Percentiles rank a stretch among this genome's conserved stretches.
Evolutionary conservation across 2,888 invertebrate genomes (phyloP).

Genomic region (Rotaria magnacalcarata): DNA sequence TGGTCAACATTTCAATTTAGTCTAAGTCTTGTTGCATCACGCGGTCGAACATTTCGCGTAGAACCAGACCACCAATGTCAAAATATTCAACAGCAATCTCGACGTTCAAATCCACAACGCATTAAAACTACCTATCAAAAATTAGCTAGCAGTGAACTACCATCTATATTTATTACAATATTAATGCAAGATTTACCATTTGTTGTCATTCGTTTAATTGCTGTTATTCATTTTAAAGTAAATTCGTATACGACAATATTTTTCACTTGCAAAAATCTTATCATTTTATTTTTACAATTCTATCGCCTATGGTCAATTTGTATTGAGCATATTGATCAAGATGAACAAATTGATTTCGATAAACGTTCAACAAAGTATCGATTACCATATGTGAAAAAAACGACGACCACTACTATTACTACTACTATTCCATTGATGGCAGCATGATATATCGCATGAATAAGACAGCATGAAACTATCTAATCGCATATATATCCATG

Average conservation of each 20-base stretch:
- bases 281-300: neutral
- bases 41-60: constrained; percentile 43
- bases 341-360: constrained; percentile 2
- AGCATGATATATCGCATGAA: neutral
- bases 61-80: neutral
- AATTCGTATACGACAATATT: neutral
- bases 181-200: constrained; percentile 26
- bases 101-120: no score
- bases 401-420: neutral
- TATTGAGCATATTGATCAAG: neutral
- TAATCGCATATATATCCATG: neutral
- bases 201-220: neutral
- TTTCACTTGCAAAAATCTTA: neutral
- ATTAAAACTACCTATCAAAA: no score
- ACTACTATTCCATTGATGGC: neutral
- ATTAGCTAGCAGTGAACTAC: no score
- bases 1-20: constrained; percentile 56
- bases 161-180: neutral
- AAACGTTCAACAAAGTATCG: neutral
- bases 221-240: constrained; percentile 17
- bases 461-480: neutral
- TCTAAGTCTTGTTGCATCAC: constrained; percentile 55
- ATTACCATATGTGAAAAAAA: neutral
- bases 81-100: no score
- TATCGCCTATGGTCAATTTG: constrained; percentile 9